phyloP scores from a whole-genome alignment of 2,113 vertebrate species.

The Dolichotis patagonum region DNA sequence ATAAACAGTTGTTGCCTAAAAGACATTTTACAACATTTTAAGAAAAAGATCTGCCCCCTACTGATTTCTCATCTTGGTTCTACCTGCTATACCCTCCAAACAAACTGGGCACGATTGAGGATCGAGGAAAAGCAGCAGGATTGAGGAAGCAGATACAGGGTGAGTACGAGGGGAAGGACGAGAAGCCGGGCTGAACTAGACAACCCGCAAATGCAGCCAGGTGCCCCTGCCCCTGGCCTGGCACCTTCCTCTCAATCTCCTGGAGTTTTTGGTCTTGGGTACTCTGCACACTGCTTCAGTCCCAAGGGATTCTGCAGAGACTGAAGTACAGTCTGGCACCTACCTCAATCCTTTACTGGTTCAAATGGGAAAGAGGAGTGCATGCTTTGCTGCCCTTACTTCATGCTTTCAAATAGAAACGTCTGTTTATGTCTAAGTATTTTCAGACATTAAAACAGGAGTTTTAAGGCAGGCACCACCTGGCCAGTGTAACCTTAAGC shows the following conservation, averaged over 20 bases:
- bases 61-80: neutral
- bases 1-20: neutral
- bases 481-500: too few relatives aligned
- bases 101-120: neutral
- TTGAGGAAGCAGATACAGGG: too few relatives aligned
- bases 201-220: neutral
- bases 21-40: neutral
- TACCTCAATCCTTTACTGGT: rapidly evolving
- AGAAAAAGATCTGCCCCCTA: neutral
- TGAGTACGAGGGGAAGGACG: rapidly evolving
- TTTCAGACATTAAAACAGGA: neutral
- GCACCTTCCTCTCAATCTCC: neutral
- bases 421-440: neutral
- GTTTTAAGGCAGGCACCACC: neutral
- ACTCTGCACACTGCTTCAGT: too few relatives aligned
- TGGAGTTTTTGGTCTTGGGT: neutral
- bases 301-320: neutral
- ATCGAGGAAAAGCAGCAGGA: neutral
- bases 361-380: neutral
- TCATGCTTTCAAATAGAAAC: neutral
- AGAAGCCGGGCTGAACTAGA: neutral
- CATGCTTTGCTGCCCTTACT: neutral
- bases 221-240: neutral
- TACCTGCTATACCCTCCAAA: too few relatives aligned
- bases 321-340: neutral